phyloP scores from a whole-genome alignment of 2,113 vertebrate genomes.

The Peucedramus taeniatus region DNA sequence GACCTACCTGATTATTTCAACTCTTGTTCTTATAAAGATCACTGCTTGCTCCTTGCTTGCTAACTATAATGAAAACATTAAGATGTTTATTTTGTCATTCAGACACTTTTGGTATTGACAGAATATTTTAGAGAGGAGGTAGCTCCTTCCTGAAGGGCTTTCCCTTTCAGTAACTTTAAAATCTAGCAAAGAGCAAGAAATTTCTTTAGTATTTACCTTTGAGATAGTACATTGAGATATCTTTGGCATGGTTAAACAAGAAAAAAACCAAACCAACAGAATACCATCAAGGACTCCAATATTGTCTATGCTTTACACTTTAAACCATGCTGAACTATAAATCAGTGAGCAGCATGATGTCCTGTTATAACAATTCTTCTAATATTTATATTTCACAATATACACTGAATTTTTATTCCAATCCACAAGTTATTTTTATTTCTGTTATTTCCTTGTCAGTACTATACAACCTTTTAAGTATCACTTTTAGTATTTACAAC shows the following conservation, averaged over 20 bases:
- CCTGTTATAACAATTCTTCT: background rate
- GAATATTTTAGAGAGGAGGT: background rate
- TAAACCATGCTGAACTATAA: background rate
- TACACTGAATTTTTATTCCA: background rate
- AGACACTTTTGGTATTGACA: background rate
- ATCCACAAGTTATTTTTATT: background rate
- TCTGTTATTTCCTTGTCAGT: background rate
- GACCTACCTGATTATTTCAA: background rate
- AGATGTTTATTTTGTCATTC: background rate
- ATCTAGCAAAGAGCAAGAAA: background rate
- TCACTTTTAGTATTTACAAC: background rate
- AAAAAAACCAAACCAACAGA: background rate
- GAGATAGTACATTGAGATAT: background rate
- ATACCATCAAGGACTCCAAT: background rate
- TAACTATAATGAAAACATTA: background rate
- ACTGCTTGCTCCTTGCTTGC: background rate
- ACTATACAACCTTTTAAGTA: background rate
- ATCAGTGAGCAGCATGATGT: background rate
- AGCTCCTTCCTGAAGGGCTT: background rate
- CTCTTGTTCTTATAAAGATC: background rate
- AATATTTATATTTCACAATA: background rate
- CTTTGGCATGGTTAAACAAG: background rate
- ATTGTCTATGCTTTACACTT: background rate
- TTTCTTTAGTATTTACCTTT: background rate
- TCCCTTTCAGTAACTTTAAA: background rate